Evolutionary conservation across 1,140 invertebrate species (phyloP).

Genomic region (Panagrolaimus sp.): DNA sequence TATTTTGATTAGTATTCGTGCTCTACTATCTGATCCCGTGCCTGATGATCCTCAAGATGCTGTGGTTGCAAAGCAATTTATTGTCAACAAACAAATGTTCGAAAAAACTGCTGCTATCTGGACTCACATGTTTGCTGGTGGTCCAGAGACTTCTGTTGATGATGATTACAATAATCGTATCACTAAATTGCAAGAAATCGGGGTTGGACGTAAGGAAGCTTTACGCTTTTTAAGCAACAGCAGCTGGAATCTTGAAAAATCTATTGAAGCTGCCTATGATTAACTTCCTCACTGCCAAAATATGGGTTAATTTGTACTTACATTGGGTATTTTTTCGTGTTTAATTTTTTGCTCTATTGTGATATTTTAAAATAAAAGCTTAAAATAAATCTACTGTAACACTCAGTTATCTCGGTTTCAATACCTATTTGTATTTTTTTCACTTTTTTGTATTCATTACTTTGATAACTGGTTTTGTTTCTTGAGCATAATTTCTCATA

Average conservation of each 20-base stretch:
- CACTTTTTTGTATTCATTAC: too few relatives aligned
- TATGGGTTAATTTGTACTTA: constrained; percentile 3
- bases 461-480: too few relatives aligned
- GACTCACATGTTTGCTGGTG: neutral
- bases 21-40: constrained; percentile 82
- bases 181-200: neutral
- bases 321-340: constrained; percentile 3
- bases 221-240: neutral
- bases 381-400: too few relatives aligned
- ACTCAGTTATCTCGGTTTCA: too few relatives aligned
- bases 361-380: neutral
- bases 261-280: constrained; percentile 12
- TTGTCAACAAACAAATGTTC: constrained; percentile 80
- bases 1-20: constrained; percentile 81
- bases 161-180: neutral
- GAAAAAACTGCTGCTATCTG: constrained; percentile 30
- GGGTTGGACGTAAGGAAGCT: neutral
- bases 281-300: neutral
- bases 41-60: constrained; percentile 73
- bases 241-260: neutral
- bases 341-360: neutral
- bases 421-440: too few relatives aligned
- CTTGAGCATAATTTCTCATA: too few relatives aligned
- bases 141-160: neutral
- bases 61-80: constrained; percentile 92